phyloP scores from a whole-genome alignment of 2,797 vertebrate species.

The Tokudaia muenninki region DNA sequence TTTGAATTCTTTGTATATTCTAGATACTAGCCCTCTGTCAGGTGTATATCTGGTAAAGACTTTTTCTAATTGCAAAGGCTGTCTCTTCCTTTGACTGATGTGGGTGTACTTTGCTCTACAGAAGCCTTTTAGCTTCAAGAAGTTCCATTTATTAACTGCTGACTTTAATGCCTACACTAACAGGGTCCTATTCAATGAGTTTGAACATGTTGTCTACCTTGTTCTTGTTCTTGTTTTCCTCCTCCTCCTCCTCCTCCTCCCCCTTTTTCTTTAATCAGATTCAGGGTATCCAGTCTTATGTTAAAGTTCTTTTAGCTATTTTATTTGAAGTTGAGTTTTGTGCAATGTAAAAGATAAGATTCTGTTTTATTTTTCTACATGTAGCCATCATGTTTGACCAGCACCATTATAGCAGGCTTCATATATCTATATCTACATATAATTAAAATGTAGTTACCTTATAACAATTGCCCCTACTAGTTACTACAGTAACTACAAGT shows the following conservation, averaged over 20 bases:
- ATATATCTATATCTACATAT: neutral
- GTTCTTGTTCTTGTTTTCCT: too few species aligned
- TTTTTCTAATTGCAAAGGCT: neutral
- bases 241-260: too few species aligned
- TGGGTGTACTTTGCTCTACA: neutral
- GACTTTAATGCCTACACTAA: neutral
- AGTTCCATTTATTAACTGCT: neutral
- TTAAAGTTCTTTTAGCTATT: neutral
- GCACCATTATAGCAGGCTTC: neutral
- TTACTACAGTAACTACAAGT: neutral
- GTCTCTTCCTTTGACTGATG: neutral
- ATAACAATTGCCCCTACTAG: neutral
- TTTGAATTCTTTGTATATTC: neutral
- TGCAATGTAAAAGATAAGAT: neutral
- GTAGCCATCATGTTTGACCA: neutral
- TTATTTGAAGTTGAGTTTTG: neutral
- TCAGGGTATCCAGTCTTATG: neutral
- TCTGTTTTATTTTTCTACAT: neutral
- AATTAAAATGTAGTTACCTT: neutral
- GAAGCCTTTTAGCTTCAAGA: neutral
- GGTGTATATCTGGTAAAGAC: neutral
- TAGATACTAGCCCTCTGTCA: neutral
- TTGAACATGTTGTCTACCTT: neutral
- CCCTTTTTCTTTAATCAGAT: neutral
- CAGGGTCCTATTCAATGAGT: neutral